Evolutionary conservation across 2,888 invertebrate species (phyloP).

Genomic region (Idaea dimidiata): DNA sequence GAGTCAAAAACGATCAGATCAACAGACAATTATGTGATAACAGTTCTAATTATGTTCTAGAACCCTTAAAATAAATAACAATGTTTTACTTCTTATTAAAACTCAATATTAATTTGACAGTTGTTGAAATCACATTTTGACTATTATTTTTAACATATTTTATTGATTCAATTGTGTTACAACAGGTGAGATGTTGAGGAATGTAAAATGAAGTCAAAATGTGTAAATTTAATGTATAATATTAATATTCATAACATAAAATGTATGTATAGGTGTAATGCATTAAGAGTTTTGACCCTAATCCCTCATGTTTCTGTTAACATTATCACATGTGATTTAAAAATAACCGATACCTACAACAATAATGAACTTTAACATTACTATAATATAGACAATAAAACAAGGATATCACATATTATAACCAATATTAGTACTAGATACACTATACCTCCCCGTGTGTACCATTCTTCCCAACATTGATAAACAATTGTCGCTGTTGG

Average conservation of each 20-base stretch:
- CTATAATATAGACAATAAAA: constrained; percentile 30
- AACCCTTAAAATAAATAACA: too few species aligned
- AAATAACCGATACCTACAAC: constrained; percentile 10
- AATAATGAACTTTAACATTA: constrained; percentile 18
- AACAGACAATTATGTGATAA: too few species aligned
- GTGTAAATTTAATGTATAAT: too few species aligned
- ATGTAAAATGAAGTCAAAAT: too few species aligned
- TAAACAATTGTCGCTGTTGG: background rate
- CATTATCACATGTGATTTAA: constrained; percentile 6
- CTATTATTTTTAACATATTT: background rate
- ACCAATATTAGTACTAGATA: constrained; percentile 14
- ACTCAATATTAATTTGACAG: too few species aligned
- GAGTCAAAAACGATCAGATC: background rate
- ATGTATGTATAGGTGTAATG: too few species aligned
- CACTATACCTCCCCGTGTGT: constrained; percentile 1
- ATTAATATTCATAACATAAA: too few species aligned
- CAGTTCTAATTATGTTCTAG: too few species aligned
- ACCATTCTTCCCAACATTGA: constrained; percentile 2
- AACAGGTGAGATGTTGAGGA: background rate
- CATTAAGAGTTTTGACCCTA: too few species aligned
- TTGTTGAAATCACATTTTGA: too few species aligned
- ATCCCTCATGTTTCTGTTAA: constrained; percentile 4
- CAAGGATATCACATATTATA: constrained; percentile 42
- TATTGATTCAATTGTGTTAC: background rate
- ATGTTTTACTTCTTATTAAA: too few species aligned